A percentile compares a stretch with the other conserved stretches of the same genome.
phyloP scores from a whole-genome alignment of 2,888 invertebrate species.

The Nematopogon swammerdamellus region DNA sequence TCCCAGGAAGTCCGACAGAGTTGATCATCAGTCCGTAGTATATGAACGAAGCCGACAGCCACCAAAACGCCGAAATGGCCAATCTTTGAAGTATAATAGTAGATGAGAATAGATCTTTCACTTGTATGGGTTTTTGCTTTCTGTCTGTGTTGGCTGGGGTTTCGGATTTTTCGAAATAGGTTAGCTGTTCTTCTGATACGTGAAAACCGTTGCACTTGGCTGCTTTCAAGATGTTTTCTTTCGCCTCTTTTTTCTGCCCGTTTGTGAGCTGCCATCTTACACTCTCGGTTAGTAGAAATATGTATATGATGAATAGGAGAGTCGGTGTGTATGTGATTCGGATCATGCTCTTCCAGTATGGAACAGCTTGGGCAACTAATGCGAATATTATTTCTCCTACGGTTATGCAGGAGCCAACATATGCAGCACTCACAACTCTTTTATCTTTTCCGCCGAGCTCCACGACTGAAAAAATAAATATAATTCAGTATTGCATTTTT shows the following conservation, averaged over 20 bases:
- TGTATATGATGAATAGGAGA: constrained; percentile 62
- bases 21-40: constrained; percentile 79
- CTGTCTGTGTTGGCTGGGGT: background rate
- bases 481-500: too few relatives aligned
- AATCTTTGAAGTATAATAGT: constrained; percentile 32
- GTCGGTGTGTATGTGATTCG: constrained; percentile 70
- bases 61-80: constrained; percentile 51
- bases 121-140: background rate
- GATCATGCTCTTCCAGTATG: constrained; percentile 69
- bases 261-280: constrained; percentile 74
- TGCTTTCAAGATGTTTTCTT: constrained; percentile 59
- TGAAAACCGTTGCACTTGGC: constrained; percentile 60
- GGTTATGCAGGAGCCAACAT: constrained; percentile 52
- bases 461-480: constrained; percentile 27
- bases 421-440: constrained; percentile 38
- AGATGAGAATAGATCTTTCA: constrained; percentile 28
- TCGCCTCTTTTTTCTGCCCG: constrained; percentile 63
- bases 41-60: constrained; percentile 77
- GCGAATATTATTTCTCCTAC: constrained; percentile 70
- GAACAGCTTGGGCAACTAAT: constrained; percentile 63
- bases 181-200: constrained; percentile 11
- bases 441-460: constrained; percentile 43
- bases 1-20: constrained; percentile 70
- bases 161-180: background rate
- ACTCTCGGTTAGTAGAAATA: constrained; percentile 72